Evolutionary conservation across 2,113 vertebrate species (phyloP).

Genomic region (Budorcas taxicolor): DNA sequence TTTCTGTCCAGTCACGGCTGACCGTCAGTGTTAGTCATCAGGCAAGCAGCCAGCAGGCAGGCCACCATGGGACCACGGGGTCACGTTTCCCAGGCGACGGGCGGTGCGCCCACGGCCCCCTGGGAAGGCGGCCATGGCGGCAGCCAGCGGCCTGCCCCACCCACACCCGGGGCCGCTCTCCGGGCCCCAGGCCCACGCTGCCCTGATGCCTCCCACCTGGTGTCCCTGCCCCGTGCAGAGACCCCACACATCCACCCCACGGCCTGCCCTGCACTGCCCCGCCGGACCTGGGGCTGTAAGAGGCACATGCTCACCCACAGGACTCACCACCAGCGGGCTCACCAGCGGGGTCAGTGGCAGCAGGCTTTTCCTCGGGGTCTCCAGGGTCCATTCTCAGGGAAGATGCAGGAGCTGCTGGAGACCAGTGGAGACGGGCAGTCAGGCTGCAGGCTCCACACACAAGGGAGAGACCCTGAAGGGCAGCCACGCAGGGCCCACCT

Average conservation of each 20-base stretch:
- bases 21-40: neutral
- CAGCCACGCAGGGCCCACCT: neutral
- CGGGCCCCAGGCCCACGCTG: accelerated
- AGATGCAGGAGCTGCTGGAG: neutral
- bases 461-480: neutral
- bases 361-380: neutral
- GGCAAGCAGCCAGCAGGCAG: neutral
- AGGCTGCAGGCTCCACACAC: neutral
- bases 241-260: accelerated
- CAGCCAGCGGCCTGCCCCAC: accelerated
- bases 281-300: accelerated
- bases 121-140: neutral
- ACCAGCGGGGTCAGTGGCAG: accelerated
- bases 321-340: neutral
- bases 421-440: neutral
- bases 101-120: accelerated
- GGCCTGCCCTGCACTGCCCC: neutral
- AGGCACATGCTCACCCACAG: neutral
- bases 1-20: neutral
- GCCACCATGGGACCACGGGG: neutral
- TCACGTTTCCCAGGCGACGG: neutral
- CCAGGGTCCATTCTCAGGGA: neutral
- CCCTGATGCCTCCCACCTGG: accelerated
- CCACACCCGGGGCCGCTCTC: accelerated
- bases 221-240: no score